Base-by-base conservation (phyloP, 2,888 invertebrate genomes). In the Caenorhabditis auriculariae region DNA sequence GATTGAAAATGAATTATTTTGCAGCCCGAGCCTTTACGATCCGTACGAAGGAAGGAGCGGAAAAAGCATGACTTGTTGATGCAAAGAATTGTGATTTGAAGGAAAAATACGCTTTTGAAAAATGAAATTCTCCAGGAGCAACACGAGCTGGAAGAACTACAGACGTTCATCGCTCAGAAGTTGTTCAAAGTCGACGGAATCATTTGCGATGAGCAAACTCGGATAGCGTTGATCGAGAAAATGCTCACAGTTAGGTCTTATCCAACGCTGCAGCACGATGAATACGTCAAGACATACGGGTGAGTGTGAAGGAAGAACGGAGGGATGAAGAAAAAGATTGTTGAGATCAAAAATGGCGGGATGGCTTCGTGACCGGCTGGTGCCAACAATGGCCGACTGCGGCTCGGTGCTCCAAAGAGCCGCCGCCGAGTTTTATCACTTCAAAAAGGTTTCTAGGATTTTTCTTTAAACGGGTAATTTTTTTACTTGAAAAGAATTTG, bases 161-260 rank as follows among this genome's bases (percentile, higher is more conserved):
- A 72, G 38, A 65, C 66, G 23, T 76, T 73, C 50, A 66, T 74
- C 28, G 69, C 70, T 3, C 74, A 74, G 50, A 69, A 74, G 53
- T 50, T 73, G 24, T 73, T 69, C 54, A 70, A 62, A 62, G 49
- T 73, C 39, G 72, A 74, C 42, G 62, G 63, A 7, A 72, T 75
- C 35, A 45, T 72, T 6, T 69, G 67, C 29, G 72, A 75, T 50
- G 73, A 75, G 51, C 66, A 69, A 48, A 70, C 74, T 4, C 59
- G 75, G 29, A 60, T 69, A 32, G 45, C 66, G 27, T 62, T 75
- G 12, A 68, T 71, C 21, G 63, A 66, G 45, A 67, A 68, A 38
- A 38, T 51, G 27, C 59, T 55, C 62, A 64, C 60, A 38, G 49
- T 54, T 3, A 44, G 49, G 35, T 48, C 53, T 24, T 58, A 56